Conservation (phyloP, 2,113 vertebrate genomes). For the Nerophis ophidion region DNA sequence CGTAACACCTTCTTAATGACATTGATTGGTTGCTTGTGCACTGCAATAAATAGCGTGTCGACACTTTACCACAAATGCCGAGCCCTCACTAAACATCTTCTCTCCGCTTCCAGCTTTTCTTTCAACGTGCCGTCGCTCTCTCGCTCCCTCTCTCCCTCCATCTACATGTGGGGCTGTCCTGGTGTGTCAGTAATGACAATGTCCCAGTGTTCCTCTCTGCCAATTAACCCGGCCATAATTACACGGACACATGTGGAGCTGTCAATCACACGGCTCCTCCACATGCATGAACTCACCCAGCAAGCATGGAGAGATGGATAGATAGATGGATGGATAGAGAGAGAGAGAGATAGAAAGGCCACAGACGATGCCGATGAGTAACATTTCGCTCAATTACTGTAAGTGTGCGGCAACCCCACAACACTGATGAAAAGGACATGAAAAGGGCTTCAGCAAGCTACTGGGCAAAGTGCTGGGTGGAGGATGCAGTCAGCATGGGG, state of each 20-base stretch:
- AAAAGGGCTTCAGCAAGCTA: too few relatives aligned
- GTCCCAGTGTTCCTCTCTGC: conserved; percentile 71
- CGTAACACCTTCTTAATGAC: too few relatives aligned
- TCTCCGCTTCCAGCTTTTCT: conserved; percentile 16
- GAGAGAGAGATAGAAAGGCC: conserved; percentile 33
- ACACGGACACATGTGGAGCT: conserved; percentile 74
- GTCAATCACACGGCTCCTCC: conserved; percentile 66
- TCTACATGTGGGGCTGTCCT: conserved; percentile 56
- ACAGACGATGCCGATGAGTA: conserved; percentile 47
- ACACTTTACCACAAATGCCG: not conserved
- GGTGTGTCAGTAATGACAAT: conserved; percentile 73
- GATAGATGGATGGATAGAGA: conserved; percentile 18
- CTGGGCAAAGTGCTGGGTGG: too few relatives aligned
- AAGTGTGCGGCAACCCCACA: conserved; percentile 32
- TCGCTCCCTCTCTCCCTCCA: conserved; percentile 4
- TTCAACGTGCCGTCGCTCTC: conserved; percentile 29
- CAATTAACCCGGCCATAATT: conserved; percentile 75
- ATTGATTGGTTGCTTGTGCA: too few relatives aligned
- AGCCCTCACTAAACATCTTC: conserved; percentile 1
- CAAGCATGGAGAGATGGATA: conserved; percentile 37
- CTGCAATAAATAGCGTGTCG: too few relatives aligned
- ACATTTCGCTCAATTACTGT: conserved; percentile 42
- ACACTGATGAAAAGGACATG: conserved; percentile 9
- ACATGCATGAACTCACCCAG: conserved; percentile 66
- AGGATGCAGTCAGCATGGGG: too few relatives aligned